These are phyloP conservation scores for Aplocera efformata DNA, from an alignment of 2,888 invertebrate genomes.

Conservation along the genomic window DNA sequence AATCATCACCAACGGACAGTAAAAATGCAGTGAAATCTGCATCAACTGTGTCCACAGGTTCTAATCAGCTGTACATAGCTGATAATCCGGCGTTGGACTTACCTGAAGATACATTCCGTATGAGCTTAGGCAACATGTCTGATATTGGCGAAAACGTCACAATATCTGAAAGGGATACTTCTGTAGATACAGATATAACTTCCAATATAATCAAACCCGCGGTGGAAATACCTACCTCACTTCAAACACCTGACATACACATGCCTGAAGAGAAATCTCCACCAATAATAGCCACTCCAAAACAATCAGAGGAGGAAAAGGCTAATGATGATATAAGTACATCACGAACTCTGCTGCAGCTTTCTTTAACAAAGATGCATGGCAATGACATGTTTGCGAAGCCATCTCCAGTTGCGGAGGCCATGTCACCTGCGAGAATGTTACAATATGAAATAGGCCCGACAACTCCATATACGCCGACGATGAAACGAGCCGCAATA, in stretches of 20 bases:
- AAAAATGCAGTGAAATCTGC: constrained; percentile 38
- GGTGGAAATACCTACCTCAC: constrained; percentile 31
- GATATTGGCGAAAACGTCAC: constrained; percentile 70
- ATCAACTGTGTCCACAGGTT: constrained; percentile 41
- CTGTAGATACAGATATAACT: constrained; percentile 40
- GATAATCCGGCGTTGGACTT: constrained; percentile 59
- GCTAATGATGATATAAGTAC: constrained; percentile 29
- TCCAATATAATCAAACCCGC: constrained; percentile 37
- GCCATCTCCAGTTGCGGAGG: constrained; percentile 60
- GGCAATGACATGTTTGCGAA: constrained; percentile 60
- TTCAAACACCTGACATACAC: constrained; percentile 34
- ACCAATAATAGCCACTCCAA: constrained; percentile 49
- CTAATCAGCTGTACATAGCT: constrained; percentile 54
- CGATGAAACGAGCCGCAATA: constrained; percentile 68
- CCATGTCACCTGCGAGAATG: constrained; percentile 73
- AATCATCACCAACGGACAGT: constrained; percentile 40
- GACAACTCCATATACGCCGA: constrained; percentile 57
- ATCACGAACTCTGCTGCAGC: constrained; percentile 48
- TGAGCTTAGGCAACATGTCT: constrained; percentile 62
- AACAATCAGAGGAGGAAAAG: constrained; percentile 30
- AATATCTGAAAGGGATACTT: constrained; percentile 47
- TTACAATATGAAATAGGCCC: constrained; percentile 62
- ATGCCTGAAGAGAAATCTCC: constrained; percentile 36
- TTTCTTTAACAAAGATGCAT: constrained; percentile 53
- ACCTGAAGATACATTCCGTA: constrained; percentile 66